These are phyloP conservation scores for Caenorhabditis sulstoni DNA, from an alignment of 2,888 invertebrate species.

Conservation along the genomic window DNA sequence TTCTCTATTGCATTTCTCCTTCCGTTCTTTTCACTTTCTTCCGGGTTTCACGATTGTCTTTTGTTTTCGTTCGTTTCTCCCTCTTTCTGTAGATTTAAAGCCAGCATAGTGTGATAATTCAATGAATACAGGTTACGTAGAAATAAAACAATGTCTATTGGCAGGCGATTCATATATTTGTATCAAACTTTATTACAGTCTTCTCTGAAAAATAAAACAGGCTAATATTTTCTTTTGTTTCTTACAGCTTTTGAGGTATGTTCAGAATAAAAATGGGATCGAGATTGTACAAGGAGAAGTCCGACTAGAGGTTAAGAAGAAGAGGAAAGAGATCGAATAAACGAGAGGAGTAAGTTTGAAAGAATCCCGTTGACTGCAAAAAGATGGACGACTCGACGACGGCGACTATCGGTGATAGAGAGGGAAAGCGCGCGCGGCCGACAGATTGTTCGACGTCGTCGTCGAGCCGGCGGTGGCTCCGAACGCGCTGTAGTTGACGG, in stretches of 20 bases:
- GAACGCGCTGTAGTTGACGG: slow-evolving; percentile 45
- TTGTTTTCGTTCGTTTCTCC: not conserved
- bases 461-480: slow-evolving; percentile 32
- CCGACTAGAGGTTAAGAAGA: too few species aligned
- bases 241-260: too few species aligned
- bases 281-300: too few species aligned
- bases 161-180: too few species aligned
- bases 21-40: not conserved
- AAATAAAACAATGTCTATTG: too few species aligned
- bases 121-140: too few species aligned
- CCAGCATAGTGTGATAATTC: not conserved
- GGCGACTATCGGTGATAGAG: slow-evolving; percentile 45
- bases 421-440: slow-evolving; percentile 37
- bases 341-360: not conserved
- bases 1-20: not conserved
- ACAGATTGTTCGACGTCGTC: slow-evolving; percentile 33
- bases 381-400: not conserved
- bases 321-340: not conserved
- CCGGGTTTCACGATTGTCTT: not conserved
- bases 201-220: too few species aligned
- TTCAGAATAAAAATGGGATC: too few species aligned
- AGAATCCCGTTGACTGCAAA: slow-evolving; percentile 44
- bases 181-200: too few species aligned
- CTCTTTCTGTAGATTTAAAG: not conserved
- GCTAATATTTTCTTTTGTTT: too few species aligned